Conservation (phyloP, 2,113 vertebrate genomes). For the Brachyistius frenatus region DNA sequence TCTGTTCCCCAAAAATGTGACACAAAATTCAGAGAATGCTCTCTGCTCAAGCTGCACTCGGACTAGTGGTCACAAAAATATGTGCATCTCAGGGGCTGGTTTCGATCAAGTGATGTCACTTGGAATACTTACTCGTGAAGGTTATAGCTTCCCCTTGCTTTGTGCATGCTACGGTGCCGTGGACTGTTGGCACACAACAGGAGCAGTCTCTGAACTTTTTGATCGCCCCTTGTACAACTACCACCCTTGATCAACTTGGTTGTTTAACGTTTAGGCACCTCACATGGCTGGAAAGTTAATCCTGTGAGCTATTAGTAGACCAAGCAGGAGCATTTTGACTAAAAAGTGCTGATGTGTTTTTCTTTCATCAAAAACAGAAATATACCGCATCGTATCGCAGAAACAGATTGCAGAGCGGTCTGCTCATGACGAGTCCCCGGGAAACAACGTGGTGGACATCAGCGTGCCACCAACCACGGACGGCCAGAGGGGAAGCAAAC, state of each 20-base stretch:
- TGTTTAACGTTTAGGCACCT: not conserved
- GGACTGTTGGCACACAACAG: no score
- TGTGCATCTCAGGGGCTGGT: no score
- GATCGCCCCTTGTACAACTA: no score
- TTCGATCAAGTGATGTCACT: no score
- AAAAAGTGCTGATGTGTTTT: not conserved
- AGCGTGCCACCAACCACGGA: constrained; percentile 97
- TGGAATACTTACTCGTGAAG: no score
- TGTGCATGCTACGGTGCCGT: no score
- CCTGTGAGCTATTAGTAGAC: not conserved
- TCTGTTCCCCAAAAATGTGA: no score
- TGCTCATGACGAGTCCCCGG: constrained; percentile 95
- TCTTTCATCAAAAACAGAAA: constrained; percentile 84
- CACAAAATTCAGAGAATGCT: no score
- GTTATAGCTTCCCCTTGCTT: no score
- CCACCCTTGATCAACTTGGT: not conserved
- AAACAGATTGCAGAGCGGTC: constrained; percentile 97
- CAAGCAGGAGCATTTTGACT: not conserved
- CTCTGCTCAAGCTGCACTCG: no score
- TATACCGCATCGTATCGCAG: constrained; percentile 98
- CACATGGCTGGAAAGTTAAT: not conserved
- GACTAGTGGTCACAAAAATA: no score
- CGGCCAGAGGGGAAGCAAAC: constrained; percentile 94
- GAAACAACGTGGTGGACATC: constrained; percentile 99
- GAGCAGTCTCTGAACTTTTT: no score